These are phyloP conservation scores for Amblyjoppa proteus DNA, from an alignment of 2,888 invertebrate species.

Conservation along the genomic window DNA sequence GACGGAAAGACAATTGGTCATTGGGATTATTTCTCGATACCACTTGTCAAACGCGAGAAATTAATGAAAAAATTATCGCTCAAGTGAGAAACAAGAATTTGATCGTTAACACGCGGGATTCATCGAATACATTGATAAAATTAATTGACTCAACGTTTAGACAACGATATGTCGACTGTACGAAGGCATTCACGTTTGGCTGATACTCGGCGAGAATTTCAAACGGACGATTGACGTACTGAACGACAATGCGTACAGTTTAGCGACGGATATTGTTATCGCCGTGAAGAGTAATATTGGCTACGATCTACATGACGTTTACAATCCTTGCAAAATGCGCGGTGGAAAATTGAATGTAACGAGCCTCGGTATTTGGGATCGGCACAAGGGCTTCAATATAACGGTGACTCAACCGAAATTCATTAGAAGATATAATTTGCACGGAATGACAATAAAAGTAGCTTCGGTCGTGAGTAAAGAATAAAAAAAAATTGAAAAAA, in stretches of 20 bases:
- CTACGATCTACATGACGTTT: slow-evolving; percentile 76
- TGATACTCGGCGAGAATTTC: slow-evolving; percentile 72
- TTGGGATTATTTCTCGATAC: slow-evolving; percentile 77
- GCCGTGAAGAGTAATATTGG: slow-evolving; percentile 64
- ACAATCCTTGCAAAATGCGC: slow-evolving; percentile 76
- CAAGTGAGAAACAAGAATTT: slow-evolving; percentile 20
- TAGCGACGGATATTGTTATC: slow-evolving; percentile 75
- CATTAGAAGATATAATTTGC: slow-evolving; percentile 74
- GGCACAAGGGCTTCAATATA: slow-evolving; percentile 68
- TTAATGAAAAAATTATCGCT: slow-evolving; percentile 58
- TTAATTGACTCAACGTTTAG: slow-evolving; percentile 50
- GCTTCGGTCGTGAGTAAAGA: slow-evolving; percentile 74
- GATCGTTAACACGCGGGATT: too few relatives aligned
- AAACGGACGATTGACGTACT: slow-evolving; percentile 67
- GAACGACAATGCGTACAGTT: slow-evolving; percentile 74
- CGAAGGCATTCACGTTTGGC: slow-evolving; percentile 75
- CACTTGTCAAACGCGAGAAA: slow-evolving; percentile 68
- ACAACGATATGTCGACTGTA: slow-evolving; percentile 72
- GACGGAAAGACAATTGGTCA: slow-evolving; percentile 66
- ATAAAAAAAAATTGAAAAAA: background rate
- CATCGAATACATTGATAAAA: too few relatives aligned
- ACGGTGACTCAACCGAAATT: slow-evolving; percentile 73
- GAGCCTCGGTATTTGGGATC: slow-evolving; percentile 73
- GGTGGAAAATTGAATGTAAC: slow-evolving; percentile 78
- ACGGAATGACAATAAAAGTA: slow-evolving; percentile 76